A percentile compares a stretch with the other conserved stretches of the same genome.
Evolutionary conservation across 2,888 invertebrate genomes (phyloP).

Genomic region (Eupithecia insigniata): DNA sequence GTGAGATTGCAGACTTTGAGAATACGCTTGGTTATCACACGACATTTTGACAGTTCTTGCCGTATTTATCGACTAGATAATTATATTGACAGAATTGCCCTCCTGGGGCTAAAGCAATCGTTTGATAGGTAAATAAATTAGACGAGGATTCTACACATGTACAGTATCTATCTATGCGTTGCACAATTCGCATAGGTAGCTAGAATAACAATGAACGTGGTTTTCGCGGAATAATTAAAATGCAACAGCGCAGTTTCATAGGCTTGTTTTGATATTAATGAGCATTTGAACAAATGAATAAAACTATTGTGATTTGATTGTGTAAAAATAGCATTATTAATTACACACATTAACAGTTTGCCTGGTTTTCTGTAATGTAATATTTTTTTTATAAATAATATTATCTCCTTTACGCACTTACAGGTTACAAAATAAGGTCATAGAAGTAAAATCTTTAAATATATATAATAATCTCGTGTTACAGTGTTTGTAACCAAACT

Average conservation of each 20-base stretch:
- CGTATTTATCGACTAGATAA: too few relatives aligned
- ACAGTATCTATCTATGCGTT: not conserved
- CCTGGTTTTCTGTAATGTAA: too few relatives aligned
- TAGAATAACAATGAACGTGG: conserved; percentile 11
- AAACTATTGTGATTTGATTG: not conserved
- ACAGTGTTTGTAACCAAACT: too few relatives aligned
- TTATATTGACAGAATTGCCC: too few relatives aligned
- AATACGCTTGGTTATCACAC: too few relatives aligned
- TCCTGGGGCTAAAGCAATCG: conserved; percentile 3
- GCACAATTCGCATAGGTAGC: conserved; percentile 8
- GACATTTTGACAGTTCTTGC: too few relatives aligned
- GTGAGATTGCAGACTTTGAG: too few relatives aligned
- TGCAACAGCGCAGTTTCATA: conserved; percentile 9
- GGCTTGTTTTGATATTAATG: not conserved
- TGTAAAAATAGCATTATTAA: not conserved
- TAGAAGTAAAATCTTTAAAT: too few relatives aligned
- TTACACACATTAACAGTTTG: not conserved
- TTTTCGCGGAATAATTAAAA: conserved; percentile 14
- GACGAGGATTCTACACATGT: not conserved
- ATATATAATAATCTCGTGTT: too few relatives aligned
- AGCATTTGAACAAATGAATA: not conserved
- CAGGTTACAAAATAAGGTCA: too few relatives aligned
- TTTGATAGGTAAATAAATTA: not conserved
- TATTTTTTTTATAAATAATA: too few relatives aligned
- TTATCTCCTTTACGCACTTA: too few relatives aligned